A percentile compares a stretch with the other conserved stretches of the same genome.
phyloP scores from a whole-genome alignment of 2,113 vertebrate species.

The Thryonomys swinderianus region DNA sequence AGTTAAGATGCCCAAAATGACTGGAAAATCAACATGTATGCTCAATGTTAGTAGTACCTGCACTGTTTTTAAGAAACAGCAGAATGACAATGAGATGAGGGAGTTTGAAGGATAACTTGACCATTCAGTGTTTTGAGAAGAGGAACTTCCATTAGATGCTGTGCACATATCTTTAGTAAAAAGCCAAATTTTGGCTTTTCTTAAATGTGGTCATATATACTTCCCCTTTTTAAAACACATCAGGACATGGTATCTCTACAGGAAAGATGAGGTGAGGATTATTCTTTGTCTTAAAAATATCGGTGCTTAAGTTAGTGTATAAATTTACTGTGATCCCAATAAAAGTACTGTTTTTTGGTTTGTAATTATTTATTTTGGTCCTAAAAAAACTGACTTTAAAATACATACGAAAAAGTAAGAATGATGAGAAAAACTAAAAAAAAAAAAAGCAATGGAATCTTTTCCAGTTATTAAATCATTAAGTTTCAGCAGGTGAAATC shows the following conservation, averaged over 20 bases:
- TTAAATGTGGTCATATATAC: not conserved
- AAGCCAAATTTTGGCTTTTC: not conserved
- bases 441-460: not conserved
- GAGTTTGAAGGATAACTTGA: not conserved
- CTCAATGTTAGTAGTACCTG: not conserved
- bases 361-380: slow-evolving; percentile 17
- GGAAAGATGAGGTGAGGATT: not conserved
- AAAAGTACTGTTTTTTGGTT: not conserved
- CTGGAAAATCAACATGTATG: not conserved
- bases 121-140: not conserved
- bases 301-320: not conserved
- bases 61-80: not conserved
- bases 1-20: not conserved
- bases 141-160: not conserved
- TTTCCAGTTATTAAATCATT: not conserved
- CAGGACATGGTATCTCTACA: not conserved
- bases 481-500: not conserved
- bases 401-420: not conserved
- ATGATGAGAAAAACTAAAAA: not conserved
- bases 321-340: not conserved
- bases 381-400: not conserved
- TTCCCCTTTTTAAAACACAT: not conserved
- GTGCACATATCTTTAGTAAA: not conserved
- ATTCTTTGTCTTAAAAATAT: not conserved
- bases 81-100: not conserved